These are phyloP conservation scores for Protonibea diacanthus DNA, from an alignment of 2,797 vertebrate species.

Conservation along the genomic window DNA sequence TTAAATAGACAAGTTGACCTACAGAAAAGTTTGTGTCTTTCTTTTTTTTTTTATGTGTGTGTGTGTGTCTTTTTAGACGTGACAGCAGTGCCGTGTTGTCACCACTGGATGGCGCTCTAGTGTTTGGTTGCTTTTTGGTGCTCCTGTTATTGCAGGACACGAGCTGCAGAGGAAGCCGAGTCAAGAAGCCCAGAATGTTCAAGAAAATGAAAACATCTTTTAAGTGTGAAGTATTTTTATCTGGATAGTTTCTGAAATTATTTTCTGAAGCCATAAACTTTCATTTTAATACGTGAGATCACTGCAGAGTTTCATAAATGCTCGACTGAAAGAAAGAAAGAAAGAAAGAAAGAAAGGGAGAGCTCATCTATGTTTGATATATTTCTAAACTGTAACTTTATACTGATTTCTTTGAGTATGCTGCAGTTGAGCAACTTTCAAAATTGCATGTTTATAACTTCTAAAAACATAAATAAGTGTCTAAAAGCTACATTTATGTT, in stretches of 20 bases:
- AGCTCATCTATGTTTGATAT: background rate
- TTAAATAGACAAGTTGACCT: constrained; percentile 93
- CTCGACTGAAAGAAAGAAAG: background rate
- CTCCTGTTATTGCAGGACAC: background rate
- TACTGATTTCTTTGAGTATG: background rate
- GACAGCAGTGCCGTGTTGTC: fast-evolving
- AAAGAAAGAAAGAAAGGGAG: background rate
- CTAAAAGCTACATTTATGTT: background rate
- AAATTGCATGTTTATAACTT: background rate
- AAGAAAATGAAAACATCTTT: background rate
- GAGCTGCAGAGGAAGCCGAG: background rate
- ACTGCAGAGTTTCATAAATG: background rate
- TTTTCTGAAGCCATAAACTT: background rate
- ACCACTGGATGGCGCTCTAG: constrained; percentile 65
- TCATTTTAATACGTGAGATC: no score
- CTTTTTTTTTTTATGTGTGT: constrained; percentile 17
- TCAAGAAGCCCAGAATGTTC: background rate
- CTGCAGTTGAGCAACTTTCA: background rate
- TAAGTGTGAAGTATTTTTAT: background rate
- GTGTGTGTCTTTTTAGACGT: background rate
- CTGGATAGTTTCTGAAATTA: background rate
- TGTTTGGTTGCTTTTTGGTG: background rate
- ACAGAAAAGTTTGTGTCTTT: constrained; percentile 68
- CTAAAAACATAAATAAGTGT: background rate
- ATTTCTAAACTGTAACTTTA: background rate